Conservation (phyloP, 2,113 vertebrate species). For the Thalassoma bifasciatum region DNA sequence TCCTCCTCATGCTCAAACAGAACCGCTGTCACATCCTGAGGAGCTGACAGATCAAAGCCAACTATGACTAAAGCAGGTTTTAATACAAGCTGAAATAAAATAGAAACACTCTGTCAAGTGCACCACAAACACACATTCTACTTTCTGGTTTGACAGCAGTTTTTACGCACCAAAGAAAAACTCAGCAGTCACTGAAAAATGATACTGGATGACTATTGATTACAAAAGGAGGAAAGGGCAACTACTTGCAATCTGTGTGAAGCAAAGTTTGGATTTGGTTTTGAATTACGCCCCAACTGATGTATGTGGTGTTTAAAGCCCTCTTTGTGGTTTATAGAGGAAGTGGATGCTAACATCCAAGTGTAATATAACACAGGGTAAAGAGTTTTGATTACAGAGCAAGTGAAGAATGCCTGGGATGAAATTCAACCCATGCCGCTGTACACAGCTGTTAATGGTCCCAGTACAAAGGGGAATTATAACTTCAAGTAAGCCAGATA, state of each 20-base stretch:
- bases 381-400: constrained; percentile 59
- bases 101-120: constrained; percentile 45
- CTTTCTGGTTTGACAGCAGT: constrained; percentile 71
- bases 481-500: constrained; percentile 33
- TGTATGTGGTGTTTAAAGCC: constrained; percentile 52
- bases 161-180: constrained; percentile 42
- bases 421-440: constrained; percentile 60
- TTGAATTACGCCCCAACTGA: constrained; percentile 70
- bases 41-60: constrained; percentile 33
- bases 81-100: constrained; percentile 50
- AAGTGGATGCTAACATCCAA: constrained; percentile 47
- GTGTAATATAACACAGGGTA: constrained; percentile 65
- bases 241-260: constrained; percentile 57
- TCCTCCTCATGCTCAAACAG: constrained; percentile 24
- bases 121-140: constrained; percentile 22
- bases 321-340: constrained; percentile 50
- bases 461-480: constrained; percentile 12
- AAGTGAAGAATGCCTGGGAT: constrained; percentile 50
- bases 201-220: constrained; percentile 71
- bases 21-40: constrained; percentile 14
- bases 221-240: constrained; percentile 59
- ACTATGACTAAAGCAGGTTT: constrained; percentile 12
- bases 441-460: constrained; percentile 37
- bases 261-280: constrained; percentile 53
- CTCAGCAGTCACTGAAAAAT: constrained; percentile 53